Conservation (phyloP, 2,797 vertebrate genomes). For the Macropodus opercularis region DNA sequence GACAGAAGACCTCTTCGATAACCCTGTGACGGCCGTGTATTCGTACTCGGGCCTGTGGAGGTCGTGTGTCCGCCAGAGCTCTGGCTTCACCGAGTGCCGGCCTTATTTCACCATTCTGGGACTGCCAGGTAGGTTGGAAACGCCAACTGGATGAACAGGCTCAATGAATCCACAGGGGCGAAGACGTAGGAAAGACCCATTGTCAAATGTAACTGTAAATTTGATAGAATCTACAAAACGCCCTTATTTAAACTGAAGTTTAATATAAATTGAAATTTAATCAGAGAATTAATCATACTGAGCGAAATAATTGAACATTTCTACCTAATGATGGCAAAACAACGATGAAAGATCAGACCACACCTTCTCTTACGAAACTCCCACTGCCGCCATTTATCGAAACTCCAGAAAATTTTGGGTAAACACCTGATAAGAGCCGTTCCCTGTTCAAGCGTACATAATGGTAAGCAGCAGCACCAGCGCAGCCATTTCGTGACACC, state of each 20-base stretch:
- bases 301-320: background rate
- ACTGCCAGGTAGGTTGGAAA: slow-evolving; percentile 84
- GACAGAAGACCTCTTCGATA: slow-evolving; percentile 88
- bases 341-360: slow-evolving; percentile 24
- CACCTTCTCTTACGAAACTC: slow-evolving; percentile 39
- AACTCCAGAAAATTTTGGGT: slow-evolving; percentile 50
- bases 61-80: slow-evolving; percentile 87
- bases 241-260: background rate
- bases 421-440: slow-evolving; percentile 71
- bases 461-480: slow-evolving; percentile 46
- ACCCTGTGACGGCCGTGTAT: slow-evolving; percentile 85
- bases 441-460: slow-evolving; percentile 49
- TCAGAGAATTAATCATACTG: too few species aligned
- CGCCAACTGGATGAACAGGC: background rate
- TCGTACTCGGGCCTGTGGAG: slow-evolving; percentile 90
- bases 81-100: slow-evolving; percentile 89
- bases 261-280: background rate
- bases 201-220: too few species aligned
- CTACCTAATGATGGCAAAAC: slow-evolving; percentile 6
- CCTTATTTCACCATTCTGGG: slow-evolving; percentile 92
- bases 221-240: background rate
- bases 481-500: slow-evolving; percentile 52
- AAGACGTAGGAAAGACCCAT: too few species aligned
- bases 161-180: too few species aligned
- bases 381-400: slow-evolving; percentile 31